Evolutionary conservation across 1,140 invertebrate species (phyloP).

Genomic region (Diorhabda sublineata): DNA sequence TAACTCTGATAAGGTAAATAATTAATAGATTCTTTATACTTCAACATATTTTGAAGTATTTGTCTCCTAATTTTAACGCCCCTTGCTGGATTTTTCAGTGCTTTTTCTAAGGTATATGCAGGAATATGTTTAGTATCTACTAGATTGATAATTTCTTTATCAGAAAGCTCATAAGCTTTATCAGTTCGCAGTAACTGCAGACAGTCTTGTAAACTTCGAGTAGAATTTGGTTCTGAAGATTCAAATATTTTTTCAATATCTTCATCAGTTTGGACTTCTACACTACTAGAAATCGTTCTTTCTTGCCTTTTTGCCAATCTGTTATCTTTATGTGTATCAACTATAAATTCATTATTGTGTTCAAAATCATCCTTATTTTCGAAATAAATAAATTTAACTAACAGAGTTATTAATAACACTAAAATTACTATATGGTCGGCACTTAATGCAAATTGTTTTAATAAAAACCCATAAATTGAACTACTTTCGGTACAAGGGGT

Average conservation of each 20-base stretch:
- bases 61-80: constrained; percentile 76
- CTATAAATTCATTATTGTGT: not conserved
- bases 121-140: constrained; percentile 74
- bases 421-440: constrained; percentile 86
- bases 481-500: constrained; percentile 40
- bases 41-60: constrained; percentile 52
- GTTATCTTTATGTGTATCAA: constrained; percentile 5
- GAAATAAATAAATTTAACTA: constrained; percentile 88
- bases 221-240: constrained; percentile 37
- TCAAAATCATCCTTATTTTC: constrained; percentile 60
- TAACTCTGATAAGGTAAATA: constrained; percentile 79
- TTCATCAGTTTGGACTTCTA: constrained; percentile 31
- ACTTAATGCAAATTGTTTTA: constrained; percentile 60
- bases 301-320: constrained; percentile 17
- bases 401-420: constrained; percentile 73
- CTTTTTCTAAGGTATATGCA: constrained; percentile 79
- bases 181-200: constrained; percentile 68
- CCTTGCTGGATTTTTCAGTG: constrained; percentile 71
- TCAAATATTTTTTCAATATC: constrained; percentile 25
- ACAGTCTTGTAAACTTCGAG: constrained; percentile 70
- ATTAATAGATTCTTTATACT: constrained; percentile 50
- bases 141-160: constrained; percentile 77
- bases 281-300: constrained; percentile 26
- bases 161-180: constrained; percentile 63
- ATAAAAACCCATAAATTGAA: constrained; percentile 42